Base-by-base conservation (phyloP, 1,140 invertebrate genomes). In the Drosophila subpulchrella region DNA sequence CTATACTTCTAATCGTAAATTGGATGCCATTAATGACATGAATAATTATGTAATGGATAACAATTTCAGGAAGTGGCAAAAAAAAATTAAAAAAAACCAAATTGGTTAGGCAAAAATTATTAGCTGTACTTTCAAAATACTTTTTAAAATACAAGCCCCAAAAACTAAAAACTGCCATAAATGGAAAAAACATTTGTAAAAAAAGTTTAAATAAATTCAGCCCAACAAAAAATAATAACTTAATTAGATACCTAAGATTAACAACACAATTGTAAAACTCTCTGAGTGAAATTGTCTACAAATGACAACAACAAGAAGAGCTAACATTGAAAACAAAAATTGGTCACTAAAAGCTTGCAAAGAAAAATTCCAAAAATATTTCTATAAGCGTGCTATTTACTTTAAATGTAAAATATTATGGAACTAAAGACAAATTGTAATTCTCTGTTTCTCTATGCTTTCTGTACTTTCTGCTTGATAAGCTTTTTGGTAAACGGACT, bases 271-370 rank as follows among this genome's bases (percentile, higher is more conserved):
- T 68, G 27, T 58, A 61, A 32, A 42, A 78, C 59, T 72, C 60
- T 78, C 60, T 41, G 55, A 48, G 58, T 39, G 56, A 63, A 81
- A 81, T 48, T 80, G 88, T 89, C 78, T 83, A 71, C 68, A 91
- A 77, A 88, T 81, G 82, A 78, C 88, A 90, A 90, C 86, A 91
- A 91, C 83, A 90, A 91, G 76, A 90, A 91, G 88, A 90, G 88
- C 88, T 90, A 90, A 90, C 83, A 91, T 42, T 50, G 34, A 47
- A 50, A 57, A 61, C 41, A 42, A 67, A 47, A 68, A 71, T 63
- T 83, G 67, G 63, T 73, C 59, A 58, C 30, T 58, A 48, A 51
- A 59, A 63, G 50, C 47, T 41, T 44, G 38, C 20, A 27, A 32
- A 39, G 13, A 17, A 34, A 53, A 81, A 60, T 8, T 42, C 20